Conservation (phyloP, 2,113 vertebrate genomes). For the Hippocampus barbouri region DNA sequence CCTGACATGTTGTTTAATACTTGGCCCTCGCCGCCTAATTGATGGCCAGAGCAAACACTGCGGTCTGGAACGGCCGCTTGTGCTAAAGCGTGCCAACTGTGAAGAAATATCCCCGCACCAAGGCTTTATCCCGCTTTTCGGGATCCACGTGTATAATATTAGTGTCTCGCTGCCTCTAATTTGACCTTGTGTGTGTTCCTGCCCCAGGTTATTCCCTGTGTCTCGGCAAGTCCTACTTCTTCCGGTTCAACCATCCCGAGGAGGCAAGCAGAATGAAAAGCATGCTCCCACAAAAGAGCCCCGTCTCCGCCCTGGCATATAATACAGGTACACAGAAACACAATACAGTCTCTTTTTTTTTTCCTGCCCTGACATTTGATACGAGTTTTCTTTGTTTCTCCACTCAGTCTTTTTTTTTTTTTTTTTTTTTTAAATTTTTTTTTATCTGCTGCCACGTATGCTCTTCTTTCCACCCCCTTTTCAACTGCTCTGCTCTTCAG, state of each 20-base stretch:
- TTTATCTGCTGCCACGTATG: not conserved
- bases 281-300: constrained; percentile 76
- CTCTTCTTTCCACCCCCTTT: not conserved
- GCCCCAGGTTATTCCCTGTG: constrained; percentile 75
- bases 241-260: constrained; percentile 78
- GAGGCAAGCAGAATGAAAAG: constrained; percentile 78
- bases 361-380: constrained; percentile 10
- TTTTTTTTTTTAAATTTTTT: not conserved
- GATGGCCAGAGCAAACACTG: constrained; percentile 64
- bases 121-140: not conserved
- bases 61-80: constrained; percentile 21
- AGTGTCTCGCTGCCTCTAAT: not conserved
- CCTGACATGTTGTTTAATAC: constrained; percentile 69
- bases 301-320: constrained; percentile 70
- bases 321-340: constrained; percentile 66
- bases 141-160: not conserved
- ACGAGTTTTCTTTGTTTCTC: not conserved
- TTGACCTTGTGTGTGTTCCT: not conserved
- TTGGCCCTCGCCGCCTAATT: constrained; percentile 59
- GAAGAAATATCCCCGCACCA: constrained; percentile 32
- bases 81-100: constrained; percentile 22
- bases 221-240: constrained; percentile 76
- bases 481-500: not conserved
- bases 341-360: constrained; percentile 8
- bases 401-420: not conserved